Conservation (phyloP, 1,140 invertebrate species). For the Sinonovacula constricta region DNA sequence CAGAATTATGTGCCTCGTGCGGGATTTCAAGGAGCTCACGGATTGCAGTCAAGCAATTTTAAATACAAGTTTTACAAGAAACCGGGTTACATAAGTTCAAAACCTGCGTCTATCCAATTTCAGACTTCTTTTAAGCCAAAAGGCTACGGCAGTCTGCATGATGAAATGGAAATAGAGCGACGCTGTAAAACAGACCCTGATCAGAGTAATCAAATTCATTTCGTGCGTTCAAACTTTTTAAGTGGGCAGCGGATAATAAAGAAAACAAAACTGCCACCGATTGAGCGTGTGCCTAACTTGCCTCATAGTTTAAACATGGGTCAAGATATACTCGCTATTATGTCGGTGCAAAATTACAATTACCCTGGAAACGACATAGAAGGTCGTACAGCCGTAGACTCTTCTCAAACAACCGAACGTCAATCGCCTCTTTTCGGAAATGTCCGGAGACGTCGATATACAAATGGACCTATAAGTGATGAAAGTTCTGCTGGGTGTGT, state of each 20-base stretch:
- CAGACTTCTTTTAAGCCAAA: slow-evolving; percentile 33
- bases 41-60: slow-evolving; percentile 19
- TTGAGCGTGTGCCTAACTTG: slow-evolving; percentile 24
- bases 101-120: not conserved
- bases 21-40: slow-evolving; percentile 31
- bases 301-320: not conserved
- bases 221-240: slow-evolving; percentile 48
- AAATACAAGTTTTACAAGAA: slow-evolving; percentile 48
- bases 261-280: slow-evolving; percentile 42
- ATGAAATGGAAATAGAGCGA: slow-evolving; percentile 45
- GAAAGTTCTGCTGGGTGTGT: slow-evolving; percentile 22
- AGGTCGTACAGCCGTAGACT: not conserved
- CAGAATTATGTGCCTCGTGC: slow-evolving; percentile 36
- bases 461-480: slow-evolving; percentile 13
- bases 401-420: not conserved
- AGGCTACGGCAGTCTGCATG: slow-evolving; percentile 40
- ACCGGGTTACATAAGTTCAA: not conserved
- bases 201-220: slow-evolving; percentile 46
- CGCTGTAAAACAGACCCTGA: slow-evolving; percentile 48
- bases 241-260: slow-evolving; percentile 39
- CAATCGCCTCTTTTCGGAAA: too few relatives aligned
- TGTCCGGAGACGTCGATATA: too few relatives aligned
- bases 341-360: slow-evolving; percentile 47
- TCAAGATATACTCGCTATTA: slow-evolving; percentile 44
- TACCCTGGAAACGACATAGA: slow-evolving; percentile 1